A percentile compares a stretch with the other conserved stretches of the same genome.
Evolutionary conservation across 2,113 vertebrate species (phyloP).

Genomic region (Corythoichthys intestinalis): DNA sequence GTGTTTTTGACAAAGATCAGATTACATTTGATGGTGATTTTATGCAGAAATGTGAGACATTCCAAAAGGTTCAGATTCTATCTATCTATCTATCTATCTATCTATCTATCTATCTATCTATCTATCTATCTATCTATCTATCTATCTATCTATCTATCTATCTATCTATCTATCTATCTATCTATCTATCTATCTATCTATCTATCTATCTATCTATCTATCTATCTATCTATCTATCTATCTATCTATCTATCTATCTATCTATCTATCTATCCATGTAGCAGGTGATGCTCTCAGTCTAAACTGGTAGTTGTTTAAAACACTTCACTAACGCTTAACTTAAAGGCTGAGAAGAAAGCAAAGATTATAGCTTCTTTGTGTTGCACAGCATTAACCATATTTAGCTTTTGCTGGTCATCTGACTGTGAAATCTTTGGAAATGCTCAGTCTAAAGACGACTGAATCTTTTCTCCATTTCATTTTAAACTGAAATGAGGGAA

Average conservation of each 20-base stretch:
- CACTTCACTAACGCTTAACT: conserved; percentile 63
- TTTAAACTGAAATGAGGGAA: conserved; percentile 1
- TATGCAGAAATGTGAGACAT: too few relatives aligned
- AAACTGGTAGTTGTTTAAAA: conserved; percentile 62
- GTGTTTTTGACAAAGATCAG: too few relatives aligned
- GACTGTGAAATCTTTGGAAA: conserved; percentile 93
- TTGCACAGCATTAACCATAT: conserved; percentile 85
- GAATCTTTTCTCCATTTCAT: conserved; percentile 46
- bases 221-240: too few relatives aligned
- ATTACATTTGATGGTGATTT: too few relatives aligned
- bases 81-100: not conserved
- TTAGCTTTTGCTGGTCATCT: conserved; percentile 91
- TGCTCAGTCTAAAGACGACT: conserved; percentile 79
- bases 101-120: not conserved
- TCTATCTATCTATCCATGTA: conserved; percentile 61
- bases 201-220: too few relatives aligned
- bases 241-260: too few relatives aligned
- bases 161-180: not conserved
- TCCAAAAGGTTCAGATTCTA: too few relatives aligned
- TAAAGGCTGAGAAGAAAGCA: conserved; percentile 78
- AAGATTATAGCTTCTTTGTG: conserved; percentile 85
- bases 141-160: not conserved
- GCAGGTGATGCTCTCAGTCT: conserved; percentile 80
- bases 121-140: not conserved
- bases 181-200: not conserved